phyloP scores from a whole-genome alignment of 2,797 vertebrate genomes.

The Sphenopsis melanotis region DNA sequence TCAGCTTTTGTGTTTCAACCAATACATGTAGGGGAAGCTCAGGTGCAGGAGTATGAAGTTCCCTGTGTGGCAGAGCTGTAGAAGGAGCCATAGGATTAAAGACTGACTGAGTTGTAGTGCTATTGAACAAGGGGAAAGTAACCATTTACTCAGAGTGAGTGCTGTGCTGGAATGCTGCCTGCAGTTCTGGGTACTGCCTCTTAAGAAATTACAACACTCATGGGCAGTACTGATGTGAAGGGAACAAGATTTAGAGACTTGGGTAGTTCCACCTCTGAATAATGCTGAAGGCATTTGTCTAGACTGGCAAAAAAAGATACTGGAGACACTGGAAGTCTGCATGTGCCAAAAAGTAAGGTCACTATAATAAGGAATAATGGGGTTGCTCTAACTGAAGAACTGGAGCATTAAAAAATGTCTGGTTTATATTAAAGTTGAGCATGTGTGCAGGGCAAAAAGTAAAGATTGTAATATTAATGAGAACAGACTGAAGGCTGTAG shows the following conservation, averaged over 20 bases:
- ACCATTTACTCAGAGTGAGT: neutral
- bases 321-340: neutral
- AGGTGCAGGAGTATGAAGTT: neutral
- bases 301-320: neutral
- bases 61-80: neutral
- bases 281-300: neutral
- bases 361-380: neutral
- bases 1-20: neutral
- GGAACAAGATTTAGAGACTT: neutral
- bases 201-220: neutral
- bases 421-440: neutral
- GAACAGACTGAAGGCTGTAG: neutral
- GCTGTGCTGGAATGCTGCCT: neutral
- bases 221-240: neutral
- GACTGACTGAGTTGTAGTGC: neutral
- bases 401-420: neutral
- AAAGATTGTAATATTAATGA: neutral
- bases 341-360: neutral
- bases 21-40: neutral
- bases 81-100: neutral
- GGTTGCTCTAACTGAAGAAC: neutral
- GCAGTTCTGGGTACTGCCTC: neutral
- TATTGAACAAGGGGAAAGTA: neutral
- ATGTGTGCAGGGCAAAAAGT: neutral
- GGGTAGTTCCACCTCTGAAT: neutral